phyloP scores from a whole-genome alignment of 1,140 invertebrate species.

The Ladona fulva region DNA sequence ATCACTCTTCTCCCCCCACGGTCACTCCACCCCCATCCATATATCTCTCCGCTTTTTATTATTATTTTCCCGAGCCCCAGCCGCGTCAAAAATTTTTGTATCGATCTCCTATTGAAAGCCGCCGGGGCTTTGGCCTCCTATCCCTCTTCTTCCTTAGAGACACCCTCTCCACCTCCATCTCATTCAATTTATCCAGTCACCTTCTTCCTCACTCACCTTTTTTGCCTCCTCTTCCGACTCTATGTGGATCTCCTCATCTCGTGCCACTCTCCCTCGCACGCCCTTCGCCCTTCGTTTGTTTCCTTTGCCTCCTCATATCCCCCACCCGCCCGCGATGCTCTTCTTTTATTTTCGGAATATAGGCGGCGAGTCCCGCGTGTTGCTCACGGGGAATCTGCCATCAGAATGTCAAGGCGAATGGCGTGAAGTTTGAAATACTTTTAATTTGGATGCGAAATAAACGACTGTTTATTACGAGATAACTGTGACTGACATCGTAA shows the following conservation, averaged over 20 bases:
- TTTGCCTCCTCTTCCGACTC: too few relatives aligned
- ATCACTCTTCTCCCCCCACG: not conserved
- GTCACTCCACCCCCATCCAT: not conserved
- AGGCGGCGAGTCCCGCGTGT: too few relatives aligned
- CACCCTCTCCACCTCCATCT: not conserved
- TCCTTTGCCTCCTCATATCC: not conserved
- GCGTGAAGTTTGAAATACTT: too few relatives aligned
- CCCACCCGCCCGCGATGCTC: not conserved
- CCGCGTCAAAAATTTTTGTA: conserved; percentile 9
- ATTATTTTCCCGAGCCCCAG: not conserved
- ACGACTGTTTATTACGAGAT: too few relatives aligned
- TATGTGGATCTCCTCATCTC: not conserved
- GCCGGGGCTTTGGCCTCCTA: not conserved
- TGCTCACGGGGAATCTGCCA: too few relatives aligned
- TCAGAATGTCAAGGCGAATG: too few relatives aligned
- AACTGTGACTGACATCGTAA: too few relatives aligned
- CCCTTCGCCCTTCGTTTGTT: not conserved
- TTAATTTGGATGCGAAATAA: too few relatives aligned
- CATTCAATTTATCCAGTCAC: conserved; percentile 9
- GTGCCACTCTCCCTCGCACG: not conserved
- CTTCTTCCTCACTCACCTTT: not conserved
- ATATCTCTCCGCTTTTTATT: not conserved
- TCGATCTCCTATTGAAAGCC: not conserved
- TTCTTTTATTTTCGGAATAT: too few relatives aligned
- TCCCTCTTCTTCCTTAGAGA: not conserved